A percentile compares a stretch with the other conserved stretches of the same genome.
Conservation (phyloP, 1,140 invertebrate genomes). For the Adelges cooleyi region DNA sequence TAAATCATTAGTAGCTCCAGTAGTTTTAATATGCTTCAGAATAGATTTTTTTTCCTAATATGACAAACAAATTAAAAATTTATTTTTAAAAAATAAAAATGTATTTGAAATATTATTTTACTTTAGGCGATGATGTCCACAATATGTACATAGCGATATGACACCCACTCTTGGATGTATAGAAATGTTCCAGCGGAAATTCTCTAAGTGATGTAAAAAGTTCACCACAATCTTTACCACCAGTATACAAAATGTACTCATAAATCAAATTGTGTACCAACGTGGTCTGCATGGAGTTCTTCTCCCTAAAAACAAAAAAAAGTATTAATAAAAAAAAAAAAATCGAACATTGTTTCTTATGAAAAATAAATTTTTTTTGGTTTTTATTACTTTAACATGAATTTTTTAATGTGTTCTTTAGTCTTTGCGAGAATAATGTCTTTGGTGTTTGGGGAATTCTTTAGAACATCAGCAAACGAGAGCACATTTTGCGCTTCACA, state of each 20-base stretch:
- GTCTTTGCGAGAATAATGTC: constrained; percentile 53
- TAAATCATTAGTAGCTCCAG: constrained; percentile 62
- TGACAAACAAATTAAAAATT: neutral
- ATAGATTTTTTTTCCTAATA: constrained; percentile 45
- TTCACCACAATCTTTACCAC: constrained; percentile 13
- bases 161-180: constrained; percentile 22
- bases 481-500: constrained; percentile 48
- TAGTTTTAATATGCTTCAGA: constrained; percentile 64
- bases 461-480: constrained; percentile 50
- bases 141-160: constrained; percentile 11
- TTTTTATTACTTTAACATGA: constrained; percentile 50
- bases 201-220: constrained; percentile 13
- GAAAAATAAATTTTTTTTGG: neutral
- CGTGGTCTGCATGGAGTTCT: constrained; percentile 13
- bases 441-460: constrained; percentile 52
- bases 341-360: neutral
- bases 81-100: neutral
- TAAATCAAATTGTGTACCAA: constrained; percentile 24
- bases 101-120: neutral
- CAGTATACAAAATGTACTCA: constrained; percentile 3
- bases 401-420: constrained; percentile 54
- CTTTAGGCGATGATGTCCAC: constrained; percentile 3
- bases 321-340: neutral
- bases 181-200: constrained; percentile 20
- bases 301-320: constrained; percentile 3